phyloP scores from a whole-genome alignment of 2,113 vertebrate genomes.

The Lasiurus borealis region DNA sequence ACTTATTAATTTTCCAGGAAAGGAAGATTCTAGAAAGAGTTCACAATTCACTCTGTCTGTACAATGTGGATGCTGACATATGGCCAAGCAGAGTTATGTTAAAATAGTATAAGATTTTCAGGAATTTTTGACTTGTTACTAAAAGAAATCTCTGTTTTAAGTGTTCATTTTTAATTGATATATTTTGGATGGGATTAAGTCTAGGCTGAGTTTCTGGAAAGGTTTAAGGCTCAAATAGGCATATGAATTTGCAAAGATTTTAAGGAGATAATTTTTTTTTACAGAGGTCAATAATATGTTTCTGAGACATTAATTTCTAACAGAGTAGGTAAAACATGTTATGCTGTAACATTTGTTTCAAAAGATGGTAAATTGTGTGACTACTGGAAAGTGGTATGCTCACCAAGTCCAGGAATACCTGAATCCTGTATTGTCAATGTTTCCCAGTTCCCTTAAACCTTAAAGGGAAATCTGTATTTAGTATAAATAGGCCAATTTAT shows the following conservation, averaged over 20 bases:
- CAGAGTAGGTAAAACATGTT: neutral
- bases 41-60: too few species aligned
- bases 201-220: neutral
- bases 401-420: neutral
- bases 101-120: neutral
- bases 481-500: neutral
- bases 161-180: neutral
- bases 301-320: neutral
- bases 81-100: neutral
- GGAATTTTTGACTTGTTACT: neutral
- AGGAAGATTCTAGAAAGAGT: neutral
- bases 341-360: neutral
- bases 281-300: neutral
- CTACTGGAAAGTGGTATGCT: neutral
- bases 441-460: neutral
- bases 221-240: neutral
- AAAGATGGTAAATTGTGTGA: neutral
- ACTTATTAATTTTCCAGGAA: neutral
- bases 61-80: neutral
- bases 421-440: neutral
- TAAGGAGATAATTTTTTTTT: neutral
- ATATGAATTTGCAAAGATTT: neutral
- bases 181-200: neutral
- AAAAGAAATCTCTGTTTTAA: neutral
- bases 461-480: neutral